Evolutionary conservation across 2,797 vertebrate species (phyloP).

Genomic region (Chrysocyon brachyurus): DNA sequence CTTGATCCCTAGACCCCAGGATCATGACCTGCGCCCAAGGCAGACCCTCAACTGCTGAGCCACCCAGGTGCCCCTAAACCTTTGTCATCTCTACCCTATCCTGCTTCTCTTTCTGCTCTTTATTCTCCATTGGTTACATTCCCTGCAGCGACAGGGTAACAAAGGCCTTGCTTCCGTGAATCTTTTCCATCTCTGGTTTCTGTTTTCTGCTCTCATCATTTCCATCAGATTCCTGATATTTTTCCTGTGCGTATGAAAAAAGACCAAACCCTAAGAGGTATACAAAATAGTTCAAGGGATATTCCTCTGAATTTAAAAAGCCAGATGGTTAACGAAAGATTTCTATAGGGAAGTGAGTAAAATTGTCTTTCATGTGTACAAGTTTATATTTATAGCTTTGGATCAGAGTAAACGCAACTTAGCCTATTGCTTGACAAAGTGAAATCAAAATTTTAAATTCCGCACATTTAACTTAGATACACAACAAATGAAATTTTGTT

Average conservation of each 20-base stretch:
- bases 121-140: neutral
- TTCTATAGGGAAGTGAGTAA: constrained; percentile 2
- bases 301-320: constrained; percentile 39
- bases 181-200: constrained; percentile 36
- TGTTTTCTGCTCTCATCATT: constrained; percentile 25
- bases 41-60: too few species aligned
- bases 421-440: neutral
- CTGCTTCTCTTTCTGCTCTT: constrained; percentile 14
- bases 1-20: too few species aligned
- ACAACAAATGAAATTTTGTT: neutral
- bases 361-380: neutral
- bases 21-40: too few species aligned
- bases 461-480: neutral
- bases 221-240: constrained; percentile 59
- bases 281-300: constrained; percentile 40
- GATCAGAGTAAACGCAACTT: neutral
- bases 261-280: neutral
- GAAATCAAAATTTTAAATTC: neutral
- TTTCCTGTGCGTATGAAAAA: constrained; percentile 26
- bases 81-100: neutral
- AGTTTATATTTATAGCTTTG: constrained; percentile 32
- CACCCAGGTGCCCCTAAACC: neutral
- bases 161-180: neutral
- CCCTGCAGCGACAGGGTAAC: neutral
- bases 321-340: constrained; percentile 20